Percentiles rank a stretch among this genome's conserved stretches.
These are phyloP conservation scores for Heliothis subflexa DNA, from an alignment of 1,140 invertebrate species.

Conservation along the genomic window DNA sequence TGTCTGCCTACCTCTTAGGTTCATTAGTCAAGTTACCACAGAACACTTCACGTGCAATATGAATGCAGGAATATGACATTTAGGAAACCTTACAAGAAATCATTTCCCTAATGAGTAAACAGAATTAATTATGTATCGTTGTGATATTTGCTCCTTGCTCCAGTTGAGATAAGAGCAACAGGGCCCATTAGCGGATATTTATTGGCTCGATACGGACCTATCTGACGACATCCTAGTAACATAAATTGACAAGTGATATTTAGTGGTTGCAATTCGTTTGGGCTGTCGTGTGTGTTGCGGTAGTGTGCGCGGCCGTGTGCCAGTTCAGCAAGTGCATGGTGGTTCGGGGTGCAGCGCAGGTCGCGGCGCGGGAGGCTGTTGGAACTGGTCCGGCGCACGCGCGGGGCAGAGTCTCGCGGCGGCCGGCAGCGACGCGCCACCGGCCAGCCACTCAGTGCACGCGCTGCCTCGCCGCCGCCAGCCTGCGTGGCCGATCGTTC, in stretches of 20 bases:
- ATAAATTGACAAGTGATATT: constrained; percentile 44
- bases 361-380: constrained; percentile 65
- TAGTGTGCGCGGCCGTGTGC: not conserved
- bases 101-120: constrained; percentile 37
- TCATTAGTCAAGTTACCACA: constrained; percentile 15
- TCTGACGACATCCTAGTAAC: constrained; percentile 39
- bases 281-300: not conserved
- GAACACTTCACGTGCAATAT: constrained; percentile 3
- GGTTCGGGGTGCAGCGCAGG: constrained; percentile 44
- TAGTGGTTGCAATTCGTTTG: constrained; percentile 12
- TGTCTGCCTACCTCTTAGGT: constrained; percentile 24
- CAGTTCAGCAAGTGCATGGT: constrained; percentile 46
- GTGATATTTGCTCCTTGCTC: constrained; percentile 42
- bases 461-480: constrained; percentile 76
- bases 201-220: constrained; percentile 37
- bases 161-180: constrained; percentile 42
- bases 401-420: constrained; percentile 79
- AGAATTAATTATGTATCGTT: constrained; percentile 32
- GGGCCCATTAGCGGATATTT: constrained; percentile 45
- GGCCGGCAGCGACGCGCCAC: constrained; percentile 66
- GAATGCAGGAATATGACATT: constrained; percentile 20
- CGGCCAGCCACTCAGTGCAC: constrained; percentile 76
- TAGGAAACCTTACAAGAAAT: constrained; percentile 17
- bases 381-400: constrained; percentile 80
- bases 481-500: constrained; percentile 66